Evolutionary conservation across 2,888 invertebrate genomes (phyloP).

Genomic region (Heliconius charithonia): DNA sequence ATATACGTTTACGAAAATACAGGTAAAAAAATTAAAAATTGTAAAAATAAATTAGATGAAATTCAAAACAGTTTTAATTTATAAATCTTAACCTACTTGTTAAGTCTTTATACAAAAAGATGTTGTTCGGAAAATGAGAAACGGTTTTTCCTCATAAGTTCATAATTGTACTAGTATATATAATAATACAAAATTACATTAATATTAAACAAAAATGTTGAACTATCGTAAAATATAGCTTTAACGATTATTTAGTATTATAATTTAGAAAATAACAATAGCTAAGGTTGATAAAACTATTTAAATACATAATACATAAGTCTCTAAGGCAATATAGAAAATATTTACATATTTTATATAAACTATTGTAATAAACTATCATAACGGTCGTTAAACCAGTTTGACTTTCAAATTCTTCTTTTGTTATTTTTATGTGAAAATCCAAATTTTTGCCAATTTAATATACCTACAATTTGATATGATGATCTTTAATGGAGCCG

Average conservation of each 20-base stretch:
- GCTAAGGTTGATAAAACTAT: constrained; percentile 8
- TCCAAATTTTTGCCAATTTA: constrained; percentile 28
- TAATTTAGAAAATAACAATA: constrained; percentile 9
- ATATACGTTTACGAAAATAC: neutral
- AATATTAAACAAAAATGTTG: neutral
- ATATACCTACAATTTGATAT: constrained; percentile 1
- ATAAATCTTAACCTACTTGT: neutral
- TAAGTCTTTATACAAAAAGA: neutral
- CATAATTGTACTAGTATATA: neutral
- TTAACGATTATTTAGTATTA: constrained; percentile 1
- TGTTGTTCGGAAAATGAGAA: neutral
- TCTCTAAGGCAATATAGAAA: neutral
- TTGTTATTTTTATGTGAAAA: constrained; percentile 32
- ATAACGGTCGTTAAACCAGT: constrained; percentile 31
- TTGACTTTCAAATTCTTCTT: constrained; percentile 39
- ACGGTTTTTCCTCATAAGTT: neutral
- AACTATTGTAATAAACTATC: constrained; percentile 30
- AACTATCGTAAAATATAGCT: neutral
- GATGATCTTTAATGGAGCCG: constrained; percentile 13
- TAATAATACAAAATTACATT: neutral
- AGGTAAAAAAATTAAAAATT: too few relatives aligned
- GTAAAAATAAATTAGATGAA: neutral
- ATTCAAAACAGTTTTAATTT: neutral
- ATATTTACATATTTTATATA: constrained; percentile 10
- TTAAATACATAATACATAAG: neutral